These are phyloP conservation scores for Polydrusus pterygomalis DNA, from an alignment of 2,888 invertebrate genomes.

Conservation along the genomic window DNA sequence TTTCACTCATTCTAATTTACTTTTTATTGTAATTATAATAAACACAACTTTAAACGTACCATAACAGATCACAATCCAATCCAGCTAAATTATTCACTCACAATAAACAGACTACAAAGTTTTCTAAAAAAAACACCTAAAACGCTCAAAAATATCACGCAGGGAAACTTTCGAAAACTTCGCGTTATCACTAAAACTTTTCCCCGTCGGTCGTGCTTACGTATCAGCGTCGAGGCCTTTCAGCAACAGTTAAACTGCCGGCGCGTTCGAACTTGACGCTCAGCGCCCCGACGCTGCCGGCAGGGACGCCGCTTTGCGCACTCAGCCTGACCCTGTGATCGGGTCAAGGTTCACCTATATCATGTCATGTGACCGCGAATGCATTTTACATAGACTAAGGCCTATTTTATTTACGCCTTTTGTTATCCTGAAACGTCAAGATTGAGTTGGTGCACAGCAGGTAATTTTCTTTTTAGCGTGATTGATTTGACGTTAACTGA, in stretches of 20 bases:
- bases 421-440: not conserved
- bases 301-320: conserved; percentile 71
- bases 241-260: conserved; percentile 68
- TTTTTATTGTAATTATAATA: not conserved
- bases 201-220: not conserved
- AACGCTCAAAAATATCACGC: not conserved
- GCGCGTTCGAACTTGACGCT: conserved; percentile 56
- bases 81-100: not conserved
- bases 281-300: conserved; percentile 63
- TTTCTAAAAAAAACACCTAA: not conserved
- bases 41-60: not conserved
- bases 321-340: conserved; percentile 65
- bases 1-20: too few species aligned
- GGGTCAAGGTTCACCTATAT: conserved; percentile 70
- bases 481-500: not conserved
- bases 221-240: conserved; percentile 33
- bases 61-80: not conserved
- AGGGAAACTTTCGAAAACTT: conserved; percentile 31
- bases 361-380: conserved; percentile 65
- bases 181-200: conserved; percentile 25
- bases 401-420: conserved; percentile 54
- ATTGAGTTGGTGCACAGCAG: not conserved
- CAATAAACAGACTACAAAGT: not conserved
- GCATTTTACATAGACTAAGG: conserved; percentile 64
- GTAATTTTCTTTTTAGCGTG: not conserved